Percentiles rank a stretch among this genome's conserved stretches.
Evolutionary conservation across 2,888 invertebrate genomes (phyloP).

Genomic region (Bedellia somnulentella): DNA sequence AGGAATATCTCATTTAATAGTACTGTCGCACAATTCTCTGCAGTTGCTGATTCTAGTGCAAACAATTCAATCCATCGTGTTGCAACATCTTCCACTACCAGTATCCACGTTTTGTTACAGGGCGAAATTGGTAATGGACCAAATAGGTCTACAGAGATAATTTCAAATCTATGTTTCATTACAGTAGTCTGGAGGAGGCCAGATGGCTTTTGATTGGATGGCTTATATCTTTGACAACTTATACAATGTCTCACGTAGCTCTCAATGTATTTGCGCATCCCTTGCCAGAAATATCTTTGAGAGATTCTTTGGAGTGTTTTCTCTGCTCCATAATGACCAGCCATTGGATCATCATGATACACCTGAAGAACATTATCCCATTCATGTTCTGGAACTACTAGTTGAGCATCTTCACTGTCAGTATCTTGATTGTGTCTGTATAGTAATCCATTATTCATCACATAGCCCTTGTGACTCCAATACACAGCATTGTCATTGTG

Average conservation of each 20-base stretch:
- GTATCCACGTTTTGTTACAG: constrained; percentile 11
- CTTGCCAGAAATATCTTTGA: constrained; percentile 4
- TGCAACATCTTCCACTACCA: constrained; percentile 12
- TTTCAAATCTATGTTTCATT: constrained; percentile 11
- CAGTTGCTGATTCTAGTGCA: constrained; percentile 10
- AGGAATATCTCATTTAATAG: constrained; percentile 12
- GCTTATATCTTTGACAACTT: constrained; percentile 15
- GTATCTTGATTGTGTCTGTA: constrained; percentile 10
- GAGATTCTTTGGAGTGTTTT: constrained; percentile 1
- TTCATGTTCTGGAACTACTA: constrained; percentile 12
- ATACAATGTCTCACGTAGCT: constrained; percentile 3
- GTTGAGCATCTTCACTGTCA: constrained; percentile 9
- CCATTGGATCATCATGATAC: constrained; percentile 13
- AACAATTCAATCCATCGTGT: constrained; percentile 14
- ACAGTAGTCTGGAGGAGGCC: constrained; percentile 15
- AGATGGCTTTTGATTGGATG: constrained; percentile 15
- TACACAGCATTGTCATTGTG: constrained; percentile 2
- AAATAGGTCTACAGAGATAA: constrained; percentile 15
- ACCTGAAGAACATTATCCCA: constrained; percentile 8
- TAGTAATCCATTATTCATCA: constrained; percentile 13
- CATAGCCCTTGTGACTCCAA: constrained; percentile 12
- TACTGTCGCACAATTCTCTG: constrained; percentile 9
- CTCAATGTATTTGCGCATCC: constrained; percentile 4
- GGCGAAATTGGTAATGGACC: constrained; percentile 10
- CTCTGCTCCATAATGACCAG: constrained; percentile 14